Conservation (phyloP, 2,797 vertebrate species). For the Astyanax mexicanus region DNA sequence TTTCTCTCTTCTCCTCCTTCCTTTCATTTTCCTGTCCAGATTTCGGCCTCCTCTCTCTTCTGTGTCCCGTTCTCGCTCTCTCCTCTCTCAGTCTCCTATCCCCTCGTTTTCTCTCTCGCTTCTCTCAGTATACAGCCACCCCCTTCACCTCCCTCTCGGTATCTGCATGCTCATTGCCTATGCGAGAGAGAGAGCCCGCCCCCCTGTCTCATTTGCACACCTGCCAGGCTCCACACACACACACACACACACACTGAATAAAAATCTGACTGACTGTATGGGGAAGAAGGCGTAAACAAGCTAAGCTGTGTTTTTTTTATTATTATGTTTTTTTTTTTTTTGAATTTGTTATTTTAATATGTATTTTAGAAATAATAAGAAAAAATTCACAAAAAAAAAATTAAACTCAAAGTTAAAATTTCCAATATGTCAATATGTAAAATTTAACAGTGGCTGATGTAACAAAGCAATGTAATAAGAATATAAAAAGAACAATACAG, state of each 20-base stretch:
- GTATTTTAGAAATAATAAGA: no score
- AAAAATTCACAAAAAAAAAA: background rate
- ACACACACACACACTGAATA: background rate
- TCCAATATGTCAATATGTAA: background rate
- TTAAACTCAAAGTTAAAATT: background rate
- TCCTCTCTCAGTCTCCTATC: slow-evolving; percentile 62
- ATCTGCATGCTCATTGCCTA: slow-evolving; percentile 57
- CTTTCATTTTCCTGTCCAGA: slow-evolving; percentile 39
- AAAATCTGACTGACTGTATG: slow-evolving; percentile 7
- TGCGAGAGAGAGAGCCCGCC: slow-evolving; percentile 53
- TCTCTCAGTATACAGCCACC: slow-evolving; percentile 16
- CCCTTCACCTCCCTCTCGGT: slow-evolving; percentile 50
- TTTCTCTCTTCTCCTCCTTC: slow-evolving; percentile 55
- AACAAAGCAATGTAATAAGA: no score
- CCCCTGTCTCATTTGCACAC: slow-evolving; percentile 64
- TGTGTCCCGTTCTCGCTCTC: slow-evolving; percentile 48
- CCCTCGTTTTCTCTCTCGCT: slow-evolving; percentile 43
- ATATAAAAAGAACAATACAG: no score
- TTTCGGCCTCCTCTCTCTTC: slow-evolving; percentile 34
- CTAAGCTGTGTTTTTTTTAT: no score
- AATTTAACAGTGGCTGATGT: background rate
- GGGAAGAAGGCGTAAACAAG: slow-evolving; percentile 35
- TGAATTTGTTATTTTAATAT: no score
- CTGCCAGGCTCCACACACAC: slow-evolving; percentile 44
- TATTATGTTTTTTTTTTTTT: no score